These are phyloP conservation scores for Apodemia zela DNA, from an alignment of 2,888 invertebrate species.

Conservation along the genomic window DNA sequence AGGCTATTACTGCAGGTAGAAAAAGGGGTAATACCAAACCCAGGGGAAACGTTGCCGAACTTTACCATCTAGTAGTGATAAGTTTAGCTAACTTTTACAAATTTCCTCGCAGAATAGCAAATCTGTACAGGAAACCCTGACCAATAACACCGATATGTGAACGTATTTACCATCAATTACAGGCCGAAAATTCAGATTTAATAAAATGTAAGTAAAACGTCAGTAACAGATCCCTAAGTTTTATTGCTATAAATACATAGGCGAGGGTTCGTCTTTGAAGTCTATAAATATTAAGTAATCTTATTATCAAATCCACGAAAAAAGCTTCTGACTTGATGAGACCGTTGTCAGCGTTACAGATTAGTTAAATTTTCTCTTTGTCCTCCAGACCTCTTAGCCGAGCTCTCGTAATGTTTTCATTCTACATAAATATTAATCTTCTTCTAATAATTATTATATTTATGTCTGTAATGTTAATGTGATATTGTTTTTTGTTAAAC, in stretches of 20 bases:
- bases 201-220: background rate
- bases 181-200: too few relatives aligned
- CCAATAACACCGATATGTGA: too few relatives aligned
- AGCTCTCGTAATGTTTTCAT: background rate
- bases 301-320: conserved; percentile 17
- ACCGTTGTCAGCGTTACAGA: conserved; percentile 14
- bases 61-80: too few relatives aligned
- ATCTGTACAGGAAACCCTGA: too few relatives aligned
- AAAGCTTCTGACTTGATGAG: conserved; percentile 6
- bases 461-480: too few relatives aligned
- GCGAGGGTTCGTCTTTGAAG: background rate
- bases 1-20: too few relatives aligned
- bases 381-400: background rate
- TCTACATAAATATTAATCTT: background rate
- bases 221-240: background rate
- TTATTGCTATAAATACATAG: background rate
- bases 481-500: too few relatives aligned
- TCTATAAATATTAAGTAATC: conserved; percentile 18
- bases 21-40: too few relatives aligned
- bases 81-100: too few relatives aligned
- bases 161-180: too few relatives aligned
- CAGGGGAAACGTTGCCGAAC: too few relatives aligned
- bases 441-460: background rate
- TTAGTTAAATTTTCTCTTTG: conserved; percentile 7
- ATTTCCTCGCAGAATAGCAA: too few relatives aligned